Percentiles rank a stretch among this genome's conserved stretches.
These are phyloP conservation scores for Clistopyga incitator DNA, from an alignment of 2,888 invertebrate species.

Conservation along the genomic window DNA sequence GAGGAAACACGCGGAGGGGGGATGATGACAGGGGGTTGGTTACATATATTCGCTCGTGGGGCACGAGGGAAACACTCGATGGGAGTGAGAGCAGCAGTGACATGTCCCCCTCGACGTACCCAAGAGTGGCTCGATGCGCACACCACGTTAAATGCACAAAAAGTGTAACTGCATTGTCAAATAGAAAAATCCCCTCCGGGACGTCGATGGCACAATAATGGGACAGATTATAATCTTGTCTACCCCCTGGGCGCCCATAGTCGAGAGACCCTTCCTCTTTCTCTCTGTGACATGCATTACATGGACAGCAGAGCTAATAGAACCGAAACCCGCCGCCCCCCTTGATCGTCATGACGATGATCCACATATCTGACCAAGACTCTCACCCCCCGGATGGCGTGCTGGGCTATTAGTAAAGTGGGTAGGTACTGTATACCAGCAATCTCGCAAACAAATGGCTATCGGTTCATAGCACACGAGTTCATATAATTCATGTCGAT, in stretches of 20 bases:
- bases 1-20: slow-evolving; percentile 8
- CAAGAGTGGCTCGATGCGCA: slow-evolving; percentile 69
- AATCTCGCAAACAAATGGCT: neutral
- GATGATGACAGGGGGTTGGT: slow-evolving; percentile 69
- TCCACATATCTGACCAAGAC: slow-evolving; percentile 61
- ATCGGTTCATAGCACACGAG: neutral
- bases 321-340: slow-evolving; percentile 56
- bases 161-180: slow-evolving; percentile 84
- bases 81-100: slow-evolving; percentile 65
- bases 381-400: slow-evolving; percentile 16
- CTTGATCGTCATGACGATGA: slow-evolving; percentile 49
- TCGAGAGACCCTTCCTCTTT: slow-evolving; percentile 57
- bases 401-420: slow-evolving; percentile 40
- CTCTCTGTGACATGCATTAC: slow-evolving; percentile 64
- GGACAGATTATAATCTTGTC: slow-evolving; percentile 84
- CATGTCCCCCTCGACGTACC: slow-evolving; percentile 50
- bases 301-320: slow-evolving; percentile 56
- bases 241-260: slow-evolving; percentile 80
- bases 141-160: slow-evolving; percentile 83
- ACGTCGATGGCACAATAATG: slow-evolving; percentile 84
- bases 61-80: slow-evolving; percentile 57
- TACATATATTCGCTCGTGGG: slow-evolving; percentile 68
- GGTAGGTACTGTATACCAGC: neutral
- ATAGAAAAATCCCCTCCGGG: slow-evolving; percentile 83
- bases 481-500: neutral